These are phyloP conservation scores for Drosophila santomea DNA, from an alignment of 1,140 invertebrate genomes.

Conservation along the genomic window DNA sequence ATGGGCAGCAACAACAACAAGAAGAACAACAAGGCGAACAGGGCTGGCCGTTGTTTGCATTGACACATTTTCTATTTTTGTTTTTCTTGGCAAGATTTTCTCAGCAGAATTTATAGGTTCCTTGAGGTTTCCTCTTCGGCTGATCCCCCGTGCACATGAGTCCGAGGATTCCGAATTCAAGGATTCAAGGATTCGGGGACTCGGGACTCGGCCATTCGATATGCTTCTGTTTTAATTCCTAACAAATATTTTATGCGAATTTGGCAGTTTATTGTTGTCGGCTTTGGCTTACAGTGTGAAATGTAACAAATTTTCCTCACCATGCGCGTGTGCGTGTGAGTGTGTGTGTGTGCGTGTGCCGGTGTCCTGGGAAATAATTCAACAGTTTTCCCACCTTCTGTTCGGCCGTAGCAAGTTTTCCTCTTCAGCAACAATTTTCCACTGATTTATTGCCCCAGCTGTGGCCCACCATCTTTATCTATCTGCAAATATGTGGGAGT, in stretches of 20 bases:
- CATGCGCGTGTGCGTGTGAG: conserved; percentile 9
- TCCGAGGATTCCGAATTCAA: not conserved
- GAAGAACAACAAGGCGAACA: not conserved
- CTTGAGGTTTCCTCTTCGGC: conserved; percentile 48
- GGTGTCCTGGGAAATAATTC: conserved; percentile 60
- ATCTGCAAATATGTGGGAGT: conserved; percentile 5
- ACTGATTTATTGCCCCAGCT: conserved; percentile 46
- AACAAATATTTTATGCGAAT: conserved; percentile 65
- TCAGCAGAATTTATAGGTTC: conserved; percentile 69
- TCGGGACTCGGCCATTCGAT: conserved; percentile 40
- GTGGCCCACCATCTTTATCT: conserved; percentile 37
- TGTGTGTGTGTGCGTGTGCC: conserved; percentile 11
- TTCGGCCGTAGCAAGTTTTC: conserved; percentile 19
- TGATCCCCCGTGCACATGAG: conserved; percentile 22
- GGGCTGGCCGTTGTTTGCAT: conserved; percentile 47
- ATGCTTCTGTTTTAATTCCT: conserved; percentile 74
- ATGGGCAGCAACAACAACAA: conserved; percentile 12
- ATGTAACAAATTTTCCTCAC: conserved; percentile 30
- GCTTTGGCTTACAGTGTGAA: conserved; percentile 61
- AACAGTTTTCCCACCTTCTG: conserved; percentile 67
- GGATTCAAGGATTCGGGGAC: no score
- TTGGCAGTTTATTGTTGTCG: conserved; percentile 53
- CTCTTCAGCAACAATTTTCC: conserved; percentile 50
- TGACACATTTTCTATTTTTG: conserved; percentile 71
- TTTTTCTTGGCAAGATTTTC: conserved; percentile 57